Base-by-base conservation (phyloP, 2,113 vertebrate species). In the Ornithorhynchus anatinus region DNA sequence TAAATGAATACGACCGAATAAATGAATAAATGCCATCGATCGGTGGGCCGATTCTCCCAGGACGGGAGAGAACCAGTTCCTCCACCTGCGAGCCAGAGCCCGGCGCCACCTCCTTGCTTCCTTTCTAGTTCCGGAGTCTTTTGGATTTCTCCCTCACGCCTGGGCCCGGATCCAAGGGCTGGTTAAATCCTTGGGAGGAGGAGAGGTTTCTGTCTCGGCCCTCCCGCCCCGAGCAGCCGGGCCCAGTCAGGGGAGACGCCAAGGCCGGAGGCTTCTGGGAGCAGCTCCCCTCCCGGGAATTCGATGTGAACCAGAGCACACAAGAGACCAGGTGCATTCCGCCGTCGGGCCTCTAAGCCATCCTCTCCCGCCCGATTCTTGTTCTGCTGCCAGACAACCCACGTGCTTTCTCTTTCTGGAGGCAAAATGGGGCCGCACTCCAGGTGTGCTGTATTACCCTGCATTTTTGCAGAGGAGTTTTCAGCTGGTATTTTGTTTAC, bases 401-500 rank as follows among this genome's bases (percentile, higher is more conserved):
- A 81, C 83, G 48, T 70, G 35, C 57, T 69, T n/a, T n/a, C 69
- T 85, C 72, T 81, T 81, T 81, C 56, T 54, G 60, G 51, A 67
- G 83, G 72, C 63, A 20, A n/a, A n/a, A n/a, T 8, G 20, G 27
- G 50, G 78, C 70, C 83, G 60, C 63, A 73, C 72, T 63, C 78
- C 80, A 88, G 80, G 86, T 88, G 74, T 58, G 64, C 77, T n/a
- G n/a, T 68, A 75, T 67, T 81, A 69, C 68, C 69, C 63, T 75
- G 71, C 67, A 52, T 81, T 84, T 60, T 51, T 85, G 70, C 45
- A 80, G 70, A 79, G 83, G 86, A 85, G 76, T 84, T 80, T 80
- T 77, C 86, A 82, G 69, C 67, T 77, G 86, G 83, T 70, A 81
- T 84, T 80, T 82, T 88, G 78, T 84, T 88, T 85, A 78, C 72